phyloP scores from a whole-genome alignment of 2,113 vertebrate genomes.

The Tichodroma muraria region DNA sequence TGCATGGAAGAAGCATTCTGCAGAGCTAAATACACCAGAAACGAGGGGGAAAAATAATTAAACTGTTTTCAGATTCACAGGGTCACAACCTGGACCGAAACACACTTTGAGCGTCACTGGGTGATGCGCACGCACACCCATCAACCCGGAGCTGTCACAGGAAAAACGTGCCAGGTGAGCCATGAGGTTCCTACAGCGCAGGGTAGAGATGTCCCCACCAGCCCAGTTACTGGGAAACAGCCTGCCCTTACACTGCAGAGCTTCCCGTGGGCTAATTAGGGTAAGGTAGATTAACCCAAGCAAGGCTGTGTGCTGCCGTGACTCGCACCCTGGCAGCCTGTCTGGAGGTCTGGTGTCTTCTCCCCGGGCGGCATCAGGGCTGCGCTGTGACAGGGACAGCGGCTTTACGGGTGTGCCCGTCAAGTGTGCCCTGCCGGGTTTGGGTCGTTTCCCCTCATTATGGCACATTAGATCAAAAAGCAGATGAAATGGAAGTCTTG shows the following conservation, averaged over 20 bases:
- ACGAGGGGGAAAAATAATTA: not conserved
- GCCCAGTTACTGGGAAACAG: not conserved
- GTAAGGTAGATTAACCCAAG: not conserved
- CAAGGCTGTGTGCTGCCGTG: not conserved
- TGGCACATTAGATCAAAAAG: not conserved
- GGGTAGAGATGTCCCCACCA: not conserved
- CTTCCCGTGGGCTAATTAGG: not conserved
- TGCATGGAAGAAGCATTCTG: not conserved
- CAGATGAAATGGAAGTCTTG: not conserved
- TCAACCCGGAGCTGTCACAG: fast-evolving
- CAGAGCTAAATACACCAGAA: not conserved
- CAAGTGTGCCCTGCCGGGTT: not conserved
- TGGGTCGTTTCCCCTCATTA: not conserved
- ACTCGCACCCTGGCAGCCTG: not conserved
- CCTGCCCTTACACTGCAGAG: not conserved
- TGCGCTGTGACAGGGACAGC: not conserved
- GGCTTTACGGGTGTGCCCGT: fast-evolving
- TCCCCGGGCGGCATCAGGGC: not conserved
- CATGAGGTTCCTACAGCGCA: fast-evolving
- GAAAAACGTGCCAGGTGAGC: fast-evolving
- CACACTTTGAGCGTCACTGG: not conserved
- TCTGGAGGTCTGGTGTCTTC: not conserved
- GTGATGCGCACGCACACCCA: fast-evolving
- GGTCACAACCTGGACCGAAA: not conserved
- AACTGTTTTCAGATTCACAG: not conserved